Conservation (phyloP, 2,797 vertebrate species). For the Galago senegalensis region DNA sequence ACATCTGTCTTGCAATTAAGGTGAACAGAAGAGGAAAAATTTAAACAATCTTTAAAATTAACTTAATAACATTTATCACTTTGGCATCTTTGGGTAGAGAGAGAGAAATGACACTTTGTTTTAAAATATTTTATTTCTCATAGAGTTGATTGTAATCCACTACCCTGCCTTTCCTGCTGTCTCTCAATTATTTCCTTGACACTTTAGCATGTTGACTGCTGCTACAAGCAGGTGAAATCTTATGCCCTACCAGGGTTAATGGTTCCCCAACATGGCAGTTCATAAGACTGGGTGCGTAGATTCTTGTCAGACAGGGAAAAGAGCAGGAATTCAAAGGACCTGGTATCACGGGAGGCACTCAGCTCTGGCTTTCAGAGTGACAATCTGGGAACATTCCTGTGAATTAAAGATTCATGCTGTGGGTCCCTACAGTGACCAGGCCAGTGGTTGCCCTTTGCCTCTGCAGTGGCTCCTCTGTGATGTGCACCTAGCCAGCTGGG, state of each 20-base stretch:
- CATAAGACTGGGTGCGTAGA: neutral
- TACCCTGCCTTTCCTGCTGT: neutral
- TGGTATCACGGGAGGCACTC: neutral
- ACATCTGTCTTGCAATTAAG: neutral
- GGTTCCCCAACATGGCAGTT: neutral
- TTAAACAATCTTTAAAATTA: neutral
- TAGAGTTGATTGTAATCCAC: neutral
- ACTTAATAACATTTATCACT: neutral
- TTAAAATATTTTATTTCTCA: slow-evolving; percentile 10
- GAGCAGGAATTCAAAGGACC: neutral
- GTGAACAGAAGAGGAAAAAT: slow-evolving; percentile 23
- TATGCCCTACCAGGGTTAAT: neutral
- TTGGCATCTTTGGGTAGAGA: neutral
- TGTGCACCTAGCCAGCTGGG: accelerated
- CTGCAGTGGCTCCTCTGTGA: neutral
- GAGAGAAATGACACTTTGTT: neutral
- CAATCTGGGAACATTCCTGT: neutral
- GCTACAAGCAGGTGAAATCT: neutral
- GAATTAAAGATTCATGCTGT: neutral
- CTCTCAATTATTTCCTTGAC: neutral
- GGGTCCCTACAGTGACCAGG: neutral
- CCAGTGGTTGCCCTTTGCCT: neutral
- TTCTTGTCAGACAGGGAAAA: neutral
- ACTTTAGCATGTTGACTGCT: too few relatives aligned
- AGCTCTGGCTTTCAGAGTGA: neutral